A percentile compares a stretch with the other conserved stretches of the same genome.
Conservation (phyloP, 2,888 invertebrate species). For the Ochropleura plecta region DNA sequence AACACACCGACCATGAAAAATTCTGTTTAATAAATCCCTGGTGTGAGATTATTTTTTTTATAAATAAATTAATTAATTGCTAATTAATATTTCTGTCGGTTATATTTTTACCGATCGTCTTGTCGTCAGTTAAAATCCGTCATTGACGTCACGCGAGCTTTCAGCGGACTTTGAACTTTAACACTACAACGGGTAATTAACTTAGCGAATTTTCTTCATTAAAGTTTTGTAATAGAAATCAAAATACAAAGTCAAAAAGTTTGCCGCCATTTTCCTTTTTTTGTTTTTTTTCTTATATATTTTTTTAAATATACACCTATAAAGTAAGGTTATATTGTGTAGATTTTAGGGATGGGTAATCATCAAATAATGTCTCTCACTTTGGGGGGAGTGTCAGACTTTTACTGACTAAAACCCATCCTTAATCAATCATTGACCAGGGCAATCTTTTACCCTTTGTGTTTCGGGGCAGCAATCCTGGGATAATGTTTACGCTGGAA, state of each 20-base stretch:
- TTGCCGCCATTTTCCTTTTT: not conserved
- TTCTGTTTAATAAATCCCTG: not conserved
- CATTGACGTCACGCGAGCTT: constrained; percentile 58
- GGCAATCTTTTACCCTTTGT: too few relatives aligned
- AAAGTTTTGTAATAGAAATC: not conserved
- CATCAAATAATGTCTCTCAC: too few relatives aligned
- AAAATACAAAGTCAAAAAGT: not conserved
- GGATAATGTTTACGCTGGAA: not conserved
- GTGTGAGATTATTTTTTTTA: not conserved
- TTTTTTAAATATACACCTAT: not conserved
- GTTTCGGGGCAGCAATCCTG: too few relatives aligned
- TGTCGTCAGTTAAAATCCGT: constrained; percentile 48
- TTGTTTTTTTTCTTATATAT: not conserved
- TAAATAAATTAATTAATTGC: not conserved
- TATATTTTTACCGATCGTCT: constrained; percentile 28
- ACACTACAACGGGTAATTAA: constrained; percentile 43
- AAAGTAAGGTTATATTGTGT: not conserved
- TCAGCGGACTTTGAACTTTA: constrained; percentile 62
- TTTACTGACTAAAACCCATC: too few relatives aligned
- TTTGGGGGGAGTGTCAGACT: too few relatives aligned
- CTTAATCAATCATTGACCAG: too few relatives aligned
- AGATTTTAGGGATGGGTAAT: too few relatives aligned
- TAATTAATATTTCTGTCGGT: not conserved
- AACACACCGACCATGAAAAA: not conserved
- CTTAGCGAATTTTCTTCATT: not conserved